These are phyloP conservation scores for Chrysolina oricalcia DNA, from an alignment of 2,888 invertebrate species.

Conservation along the genomic window DNA sequence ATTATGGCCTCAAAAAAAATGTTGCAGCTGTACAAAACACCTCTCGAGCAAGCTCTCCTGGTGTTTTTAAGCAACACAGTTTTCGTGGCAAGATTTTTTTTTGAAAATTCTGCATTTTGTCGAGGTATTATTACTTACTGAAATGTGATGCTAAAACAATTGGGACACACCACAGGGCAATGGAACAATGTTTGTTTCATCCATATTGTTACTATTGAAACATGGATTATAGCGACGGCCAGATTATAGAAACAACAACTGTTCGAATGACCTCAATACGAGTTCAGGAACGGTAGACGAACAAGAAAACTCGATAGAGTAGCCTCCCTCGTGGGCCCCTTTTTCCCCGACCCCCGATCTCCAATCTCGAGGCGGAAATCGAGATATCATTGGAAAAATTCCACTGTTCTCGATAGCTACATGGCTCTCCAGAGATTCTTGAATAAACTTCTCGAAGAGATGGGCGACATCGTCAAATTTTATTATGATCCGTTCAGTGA, in stretches of 20 bases:
- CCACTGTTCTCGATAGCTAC: conserved; percentile 46
- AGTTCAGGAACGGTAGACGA: background rate
- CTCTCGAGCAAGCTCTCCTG: too few relatives aligned
- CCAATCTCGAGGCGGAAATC: conserved; percentile 44
- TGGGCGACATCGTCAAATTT: conserved; percentile 54
- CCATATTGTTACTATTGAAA: too few relatives aligned
- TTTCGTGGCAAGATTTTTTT: too few relatives aligned
- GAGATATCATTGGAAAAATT: conserved; percentile 54
- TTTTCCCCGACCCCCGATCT: background rate
- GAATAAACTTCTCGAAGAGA: conserved; percentile 50
- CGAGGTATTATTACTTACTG: too few relatives aligned
- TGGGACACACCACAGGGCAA: too few relatives aligned
- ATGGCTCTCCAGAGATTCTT: conserved; percentile 51
- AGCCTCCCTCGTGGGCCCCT: background rate
- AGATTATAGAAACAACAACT: background rate
- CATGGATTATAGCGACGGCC: too few relatives aligned
- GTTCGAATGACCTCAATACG: background rate
- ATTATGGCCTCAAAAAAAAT: too few relatives aligned
- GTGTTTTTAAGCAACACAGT: too few relatives aligned
- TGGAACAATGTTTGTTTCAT: too few relatives aligned
- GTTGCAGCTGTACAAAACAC: too few relatives aligned
- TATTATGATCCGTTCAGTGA: conserved; percentile 50
- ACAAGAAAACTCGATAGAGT: background rate
- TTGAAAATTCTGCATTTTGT: too few relatives aligned
- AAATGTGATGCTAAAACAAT: too few relatives aligned